Evolutionary conservation across 2,113 vertebrate genomes (phyloP), one percentile per base, ranked within the genome.

Genomic region (Chlorodrepanis virens): DNA sequence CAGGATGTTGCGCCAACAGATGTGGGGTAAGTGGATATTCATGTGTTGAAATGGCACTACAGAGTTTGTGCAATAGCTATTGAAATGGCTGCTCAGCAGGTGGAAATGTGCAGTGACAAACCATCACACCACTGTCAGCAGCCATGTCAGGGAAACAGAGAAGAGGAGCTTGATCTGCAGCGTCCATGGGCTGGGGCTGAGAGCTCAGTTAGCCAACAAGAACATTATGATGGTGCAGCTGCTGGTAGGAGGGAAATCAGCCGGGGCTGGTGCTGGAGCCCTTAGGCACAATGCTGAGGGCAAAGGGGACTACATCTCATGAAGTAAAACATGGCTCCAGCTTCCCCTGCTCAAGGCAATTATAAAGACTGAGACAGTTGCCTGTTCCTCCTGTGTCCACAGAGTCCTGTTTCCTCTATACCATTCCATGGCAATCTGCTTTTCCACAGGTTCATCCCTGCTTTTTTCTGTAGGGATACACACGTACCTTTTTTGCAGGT

Each of bases 1-100:
- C 97, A 44, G 95, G 88, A 84, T 97, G 96, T 85, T 98, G 96
- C 18, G 87, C 97, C 83, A 98, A 98, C 93, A 97, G 97, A 76
- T 97, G 96, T 81, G 95, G 86, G 93, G 96, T 98, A 96, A 98
- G 97, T 86, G 93, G 35, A 37, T 27, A 83, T 56, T 83, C 60
- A 28, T 33, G 49, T 95, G 91, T 75, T 83, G 93, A 94, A 93
- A 92, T 29, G 54, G 44, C 67, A 56, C 31, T 45, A 2, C 5
- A 11, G 47, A 12, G 37, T 67, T 94, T 92, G 53, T 35, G 37
- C 56, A 94, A 94, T 21, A 81, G 67, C 28, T 80, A 54, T 77
- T 64, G 64, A 89, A 85, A 77, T n/a, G 64, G 92, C 84, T 82
- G 59, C 75, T 96, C 83, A 92, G 78, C 83, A 91, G 44, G 42